Base-by-base conservation (phyloP, 2,888 invertebrate genomes). In the Synanthedon vespiformis region DNA sequence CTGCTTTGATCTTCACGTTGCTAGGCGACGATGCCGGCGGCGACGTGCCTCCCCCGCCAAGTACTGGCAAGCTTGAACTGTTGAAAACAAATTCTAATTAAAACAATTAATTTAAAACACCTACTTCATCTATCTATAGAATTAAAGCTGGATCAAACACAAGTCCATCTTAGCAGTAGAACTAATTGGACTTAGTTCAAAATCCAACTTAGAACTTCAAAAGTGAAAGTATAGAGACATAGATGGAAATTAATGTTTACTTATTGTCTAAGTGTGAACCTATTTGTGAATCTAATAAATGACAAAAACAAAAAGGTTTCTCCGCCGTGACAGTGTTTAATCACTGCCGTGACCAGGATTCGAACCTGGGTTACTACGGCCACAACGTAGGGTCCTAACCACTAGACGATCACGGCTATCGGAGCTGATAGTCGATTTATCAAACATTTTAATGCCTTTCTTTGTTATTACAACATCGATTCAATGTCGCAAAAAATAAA, bases 1-100 rank as follows among this genome's bases (percentile, higher is more conserved):
- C 97, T 64, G 96, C 95, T 86, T 97, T 97, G 76, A 97, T 95
- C 84, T 95, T 95, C 62, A 96, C 92, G 64, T 94, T 93, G 74
- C 92, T 89, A 40, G 95, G 95, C 63, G 94, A 94, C 62, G 92
- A 91, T 55, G 93, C 91, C 53, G 94, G 93, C 8, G 93, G 93
- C 12, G 91, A 90, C 16, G 87, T 84, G 13, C 85, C 84, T 5
- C 83, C 83, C 67, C 93, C 94, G 72, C 94, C 94, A 68, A 95
- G 87, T 67, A 94, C 94, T 64, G 94, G 93, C 81, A 94, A 89
- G 87, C 93, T 93, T 86, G 89, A 78, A 65, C 77, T 76, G 77
- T 68, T 48, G 48, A 60, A 40, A 49, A 51, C 58, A 58, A 40
- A 50, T 27, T 40, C 5, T n/a, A n/a, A 14, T 52, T 22, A 22